phyloP scores from a whole-genome alignment of 2,113 vertebrate genomes.

The Python bivittatus region DNA sequence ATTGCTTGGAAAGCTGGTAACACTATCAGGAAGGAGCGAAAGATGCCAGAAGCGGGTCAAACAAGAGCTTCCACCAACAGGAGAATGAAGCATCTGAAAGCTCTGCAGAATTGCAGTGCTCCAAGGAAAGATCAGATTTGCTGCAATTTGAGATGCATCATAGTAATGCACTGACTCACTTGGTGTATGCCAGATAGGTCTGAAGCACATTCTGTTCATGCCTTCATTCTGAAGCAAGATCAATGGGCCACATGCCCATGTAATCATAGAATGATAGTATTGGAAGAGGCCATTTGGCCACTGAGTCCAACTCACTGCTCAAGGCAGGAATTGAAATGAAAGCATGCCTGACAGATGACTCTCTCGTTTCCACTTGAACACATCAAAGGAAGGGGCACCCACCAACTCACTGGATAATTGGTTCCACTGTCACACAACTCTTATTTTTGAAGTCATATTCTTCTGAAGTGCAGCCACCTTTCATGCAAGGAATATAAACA shows the following conservation, averaged over 20 bases:
- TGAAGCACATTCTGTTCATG: neutral
- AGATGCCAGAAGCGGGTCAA: no score
- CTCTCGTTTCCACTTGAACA: neutral
- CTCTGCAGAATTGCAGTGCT: no score
- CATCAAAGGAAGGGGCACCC: neutral
- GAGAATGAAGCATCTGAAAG: no score
- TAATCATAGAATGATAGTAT: neutral
- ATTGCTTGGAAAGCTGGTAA: no score
- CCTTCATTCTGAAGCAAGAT: neutral
- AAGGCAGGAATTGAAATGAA: neutral
- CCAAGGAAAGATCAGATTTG: no score
- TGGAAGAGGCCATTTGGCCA: neutral
- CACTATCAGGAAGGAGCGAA: no score
- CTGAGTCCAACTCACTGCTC: neutral
- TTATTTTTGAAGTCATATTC: neutral
- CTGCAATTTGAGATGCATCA: neutral
- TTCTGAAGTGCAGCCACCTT: neutral
- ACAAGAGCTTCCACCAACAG: no score
- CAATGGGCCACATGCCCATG: neutral
- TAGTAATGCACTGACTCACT: neutral
- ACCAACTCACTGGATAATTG: neutral
- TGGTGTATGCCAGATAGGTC: neutral
- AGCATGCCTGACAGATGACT: neutral
- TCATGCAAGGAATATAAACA: neutral
- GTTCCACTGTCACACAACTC: neutral